Evolutionary conservation across 1,140 invertebrate genomes (phyloP), one percentile per base, ranked within the genome.

Genomic region (Zaprionus davidi): DNA sequence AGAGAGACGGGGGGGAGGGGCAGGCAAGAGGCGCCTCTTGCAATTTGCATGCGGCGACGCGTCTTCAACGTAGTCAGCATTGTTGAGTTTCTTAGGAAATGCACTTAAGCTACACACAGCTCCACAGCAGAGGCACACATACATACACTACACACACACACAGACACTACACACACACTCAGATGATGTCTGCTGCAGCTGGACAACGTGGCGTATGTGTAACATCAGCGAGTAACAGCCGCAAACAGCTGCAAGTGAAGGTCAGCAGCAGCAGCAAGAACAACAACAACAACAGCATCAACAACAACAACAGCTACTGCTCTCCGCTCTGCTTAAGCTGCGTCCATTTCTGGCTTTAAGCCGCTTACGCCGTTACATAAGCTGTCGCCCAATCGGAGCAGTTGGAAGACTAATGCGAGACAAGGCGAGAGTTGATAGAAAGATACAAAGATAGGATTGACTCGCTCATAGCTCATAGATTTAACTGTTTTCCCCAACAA

Each of bases 31-130:
- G 31, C 31, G 31, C 31, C 31, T 34, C 31, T 34, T 11, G 31
- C 31, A 9, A 34, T 75, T 75, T 63, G 66, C 72, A 75, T 75
- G 66, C 72, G 63, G 62, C 49, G 28, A 20, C 38, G 68, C 68
- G 31, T 60, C 38, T 49, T 59, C 31, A 34, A 74, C 38, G 58
- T 68, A 57, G 66, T 62, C 71, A 69, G 66, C 66, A 58, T 75
- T 70, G 66, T 70, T 63, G 57, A 60, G 49, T 74, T 74, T 69
- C 71, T 75, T 70, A 57, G 66, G 72, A 75, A 75, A 75, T 63
- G 22, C 38, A 70, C 38, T 56, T 56, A 49, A 65, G 63, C 9
- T 38, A 71, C 38, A 26, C 9, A 49, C 44, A 49, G 9, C n/a
- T n/a, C n/a, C 5, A 6, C 1, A 7, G 9, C 9, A 49, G 9